Percentiles rank a stretch among this genome's conserved stretches.
Evolutionary conservation across 1,140 invertebrate genomes (phyloP).

Genomic region (Drosophila kohkoa): DNA sequence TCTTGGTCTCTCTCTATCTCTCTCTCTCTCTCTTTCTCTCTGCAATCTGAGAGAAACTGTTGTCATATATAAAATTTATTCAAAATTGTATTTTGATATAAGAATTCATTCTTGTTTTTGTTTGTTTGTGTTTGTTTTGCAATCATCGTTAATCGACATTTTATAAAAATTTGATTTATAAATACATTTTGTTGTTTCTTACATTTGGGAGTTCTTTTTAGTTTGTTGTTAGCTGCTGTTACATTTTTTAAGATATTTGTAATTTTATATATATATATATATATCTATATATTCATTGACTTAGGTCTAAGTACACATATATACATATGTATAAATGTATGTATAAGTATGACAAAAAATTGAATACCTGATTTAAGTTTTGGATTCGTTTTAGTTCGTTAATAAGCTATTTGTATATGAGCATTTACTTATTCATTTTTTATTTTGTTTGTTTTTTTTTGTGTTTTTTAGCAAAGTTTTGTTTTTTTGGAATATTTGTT

Average conservation of each 20-base stretch:
- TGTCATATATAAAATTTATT: conserved; percentile 63
- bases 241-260: conserved; percentile 31
- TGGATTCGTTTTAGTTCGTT: conserved; percentile 72
- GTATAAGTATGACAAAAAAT: conserved; percentile 69
- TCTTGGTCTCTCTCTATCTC: neutral
- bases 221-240: conserved; percentile 43
- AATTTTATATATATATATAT: neutral
- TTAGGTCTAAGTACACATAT: conserved; percentile 35
- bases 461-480: conserved; percentile 30
- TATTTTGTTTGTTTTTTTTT: conserved; percentile 7
- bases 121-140: conserved; percentile 20
- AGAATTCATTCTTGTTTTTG: conserved; percentile 58
- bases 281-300: conserved; percentile 13
- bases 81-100: conserved; percentile 82
- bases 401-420: conserved; percentile 70
- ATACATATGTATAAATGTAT: conserved; percentile 40
- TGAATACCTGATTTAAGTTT: conserved; percentile 82
- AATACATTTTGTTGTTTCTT: conserved; percentile 52
- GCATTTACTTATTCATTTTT: conserved; percentile 49
- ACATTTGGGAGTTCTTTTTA: conserved; percentile 31
- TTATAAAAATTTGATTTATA: conserved; percentile 65
- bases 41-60: conserved; percentile 14
- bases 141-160: conserved; percentile 63
- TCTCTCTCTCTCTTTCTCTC: too few species aligned
- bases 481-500: conserved; percentile 61